phyloP scores from a whole-genome alignment of 1,140 invertebrate species.

The Hyles euphorbiae region DNA sequence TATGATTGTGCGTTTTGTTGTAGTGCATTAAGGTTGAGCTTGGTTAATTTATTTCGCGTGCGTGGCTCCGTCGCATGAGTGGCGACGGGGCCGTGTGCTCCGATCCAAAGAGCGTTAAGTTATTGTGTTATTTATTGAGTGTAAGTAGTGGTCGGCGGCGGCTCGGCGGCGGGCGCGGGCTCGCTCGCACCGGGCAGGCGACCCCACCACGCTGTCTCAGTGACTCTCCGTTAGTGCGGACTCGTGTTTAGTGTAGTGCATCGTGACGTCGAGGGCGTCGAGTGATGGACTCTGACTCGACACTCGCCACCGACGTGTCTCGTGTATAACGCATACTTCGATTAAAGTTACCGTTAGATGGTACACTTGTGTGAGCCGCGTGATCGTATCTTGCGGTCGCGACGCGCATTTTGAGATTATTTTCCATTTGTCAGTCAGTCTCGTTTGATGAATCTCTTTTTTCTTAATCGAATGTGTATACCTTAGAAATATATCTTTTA shows the following conservation, averaged over 20 bases:
- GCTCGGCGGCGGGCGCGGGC: constrained; percentile 14
- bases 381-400: no score
- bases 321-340: constrained; percentile 40
- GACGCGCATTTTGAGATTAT: constrained; percentile 9
- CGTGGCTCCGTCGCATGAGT: background rate
- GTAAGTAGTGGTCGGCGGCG: constrained; percentile 6
- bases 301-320: constrained; percentile 31
- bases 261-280: no score
- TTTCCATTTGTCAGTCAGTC: constrained; percentile 3
- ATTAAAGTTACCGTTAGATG: constrained; percentile 37
- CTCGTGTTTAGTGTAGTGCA: no score
- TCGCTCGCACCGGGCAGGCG: constrained; percentile 31
- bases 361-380: constrained; percentile 26
- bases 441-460: constrained; percentile 31
- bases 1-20: no score
- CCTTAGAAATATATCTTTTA: constrained; percentile 25
- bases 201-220: constrained; percentile 18
- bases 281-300: constrained; percentile 12
- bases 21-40: no score
- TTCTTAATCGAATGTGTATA: constrained; percentile 23
- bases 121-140: constrained; percentile 52
- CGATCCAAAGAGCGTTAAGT: constrained; percentile 62
- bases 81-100: constrained; percentile 27
- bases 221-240: no score
- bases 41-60: no score